Evolutionary conservation across 2,888 invertebrate species (phyloP), one percentile per base, ranked within the genome.

Genomic region (Dynastes hyllus): DNA sequence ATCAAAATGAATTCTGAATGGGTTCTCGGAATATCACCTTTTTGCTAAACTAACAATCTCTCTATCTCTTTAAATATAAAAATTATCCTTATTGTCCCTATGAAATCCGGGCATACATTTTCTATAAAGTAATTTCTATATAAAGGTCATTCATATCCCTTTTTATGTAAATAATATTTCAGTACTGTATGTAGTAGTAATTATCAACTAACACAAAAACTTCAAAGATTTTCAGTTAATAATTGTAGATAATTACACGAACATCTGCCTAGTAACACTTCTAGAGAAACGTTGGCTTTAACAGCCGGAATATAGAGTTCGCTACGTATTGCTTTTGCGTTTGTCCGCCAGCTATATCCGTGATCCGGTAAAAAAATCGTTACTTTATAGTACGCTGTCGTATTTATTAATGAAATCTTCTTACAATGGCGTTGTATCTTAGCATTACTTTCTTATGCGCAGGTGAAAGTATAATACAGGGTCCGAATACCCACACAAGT

Each of bases 401-500:
- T 67, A 66, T 67, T 77, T 67, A 65, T 77, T 77, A 77, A 77
- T 77, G 77, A 65, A 77, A 76, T 61, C 76, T 73, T 40, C 76
- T 53, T 66, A 55, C 77, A 66, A 77, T 67, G 51, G 55, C 22
- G 50, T 45, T 22, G 76, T 50, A 63, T 58, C 69, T 69, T 51
- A 70, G 6, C 45, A 70, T 77, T 70, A 77, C 78, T 78, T 78
- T 78, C 78, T 71, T 63, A 73, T 71, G 71, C 51, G 71, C 13
- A 50, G 73, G 78, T 70, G 78, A 80, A 78, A 77, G 80, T 81
- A 81, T 82, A 55, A 53, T 77, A 77, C 79, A 81, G 80, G 81
- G 80, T 81, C 79, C 79, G 78, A 80, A 78, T 37, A 37, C 81
- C 69, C 58, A 78, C 78, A 78, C 80, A 80, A 76, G 83, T 80